Evolutionary conservation across 2,888 invertebrate species (phyloP).

Genomic region (Eupithecia exiguata): DNA sequence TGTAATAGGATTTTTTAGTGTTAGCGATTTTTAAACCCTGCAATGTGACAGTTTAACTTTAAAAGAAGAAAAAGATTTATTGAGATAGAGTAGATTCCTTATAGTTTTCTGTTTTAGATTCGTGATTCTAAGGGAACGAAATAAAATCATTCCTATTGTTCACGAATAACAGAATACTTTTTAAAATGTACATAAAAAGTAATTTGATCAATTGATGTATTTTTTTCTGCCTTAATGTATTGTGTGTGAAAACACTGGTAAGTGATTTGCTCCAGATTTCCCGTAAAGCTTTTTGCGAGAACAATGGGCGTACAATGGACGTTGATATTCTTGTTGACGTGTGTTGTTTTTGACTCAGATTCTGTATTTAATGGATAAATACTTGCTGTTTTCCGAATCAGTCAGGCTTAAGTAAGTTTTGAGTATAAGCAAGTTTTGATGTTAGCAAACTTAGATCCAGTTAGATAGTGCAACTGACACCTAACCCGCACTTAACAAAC

Average conservation of each 20-base stretch:
- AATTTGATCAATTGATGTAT: background rate
- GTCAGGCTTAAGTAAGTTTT: background rate
- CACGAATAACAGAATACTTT: background rate
- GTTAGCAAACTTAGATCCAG: background rate
- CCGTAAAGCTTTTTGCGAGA: conserved; percentile 17
- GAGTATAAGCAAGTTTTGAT: conserved; percentile 3
- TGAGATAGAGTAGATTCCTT: background rate
- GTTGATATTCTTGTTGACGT: background rate
- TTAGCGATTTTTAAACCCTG: background rate
- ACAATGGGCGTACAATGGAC: conserved; percentile 10
- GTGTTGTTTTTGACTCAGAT: background rate
- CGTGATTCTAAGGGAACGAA: background rate
- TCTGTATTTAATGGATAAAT: background rate
- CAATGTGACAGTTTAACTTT: background rate
- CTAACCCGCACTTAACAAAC: background rate
- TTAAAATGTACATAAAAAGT: background rate
- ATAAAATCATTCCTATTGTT: background rate
- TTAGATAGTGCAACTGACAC: conserved; percentile 10
- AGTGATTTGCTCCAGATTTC: conserved; percentile 14
- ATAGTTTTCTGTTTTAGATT: background rate
- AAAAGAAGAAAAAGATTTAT: background rate
- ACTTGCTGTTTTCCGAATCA: background rate
- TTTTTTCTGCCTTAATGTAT: background rate
- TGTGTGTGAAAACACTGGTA: background rate
- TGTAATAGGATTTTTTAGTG: background rate